Conservation (phyloP, 2,888 invertebrate species). For the Lingula anatina region DNA sequence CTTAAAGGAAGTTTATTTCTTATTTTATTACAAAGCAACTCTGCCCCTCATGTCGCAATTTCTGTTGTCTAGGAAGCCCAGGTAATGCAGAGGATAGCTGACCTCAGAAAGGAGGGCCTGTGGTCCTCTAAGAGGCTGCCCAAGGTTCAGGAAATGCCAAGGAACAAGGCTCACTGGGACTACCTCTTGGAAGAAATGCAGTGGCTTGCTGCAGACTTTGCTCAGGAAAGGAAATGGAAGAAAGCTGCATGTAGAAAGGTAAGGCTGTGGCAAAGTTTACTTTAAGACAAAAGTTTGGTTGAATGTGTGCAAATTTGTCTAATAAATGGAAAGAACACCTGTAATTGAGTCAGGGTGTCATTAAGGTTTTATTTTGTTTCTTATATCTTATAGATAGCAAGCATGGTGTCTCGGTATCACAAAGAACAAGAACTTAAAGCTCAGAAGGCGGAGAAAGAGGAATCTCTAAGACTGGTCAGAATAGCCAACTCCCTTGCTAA, state of each 20-base stretch:
- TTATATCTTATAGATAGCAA: conserved; percentile 31
- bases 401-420: conserved; percentile 46
- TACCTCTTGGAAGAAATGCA: conserved; percentile 97
- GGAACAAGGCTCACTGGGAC: conserved; percentile 96
- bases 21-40: background rate
- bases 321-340: background rate
- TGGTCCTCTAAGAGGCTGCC: conserved; percentile 91
- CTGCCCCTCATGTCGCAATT: background rate
- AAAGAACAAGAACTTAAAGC: conserved; percentile 67
- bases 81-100: conserved; percentile 85
- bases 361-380: background rate
- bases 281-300: too few relatives aligned
- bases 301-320: too few relatives aligned
- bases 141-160: conserved; percentile 66
- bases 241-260: conserved; percentile 88
- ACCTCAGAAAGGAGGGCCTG: conserved; percentile 87
- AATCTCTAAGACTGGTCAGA: conserved; percentile 76
- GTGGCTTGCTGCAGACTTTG: conserved; percentile 97
- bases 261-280: conserved; percentile 7
- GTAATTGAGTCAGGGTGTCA: too few relatives aligned
- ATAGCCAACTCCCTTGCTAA: conserved; percentile 88
- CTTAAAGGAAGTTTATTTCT: background rate
- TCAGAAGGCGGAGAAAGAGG: conserved; percentile 85
- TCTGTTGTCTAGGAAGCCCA: conserved; percentile 69
- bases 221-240: conserved; percentile 96